These are phyloP conservation scores for Excalfactoria chinensis DNA, from an alignment of 2,113 vertebrate species.

Conservation along the genomic window DNA sequence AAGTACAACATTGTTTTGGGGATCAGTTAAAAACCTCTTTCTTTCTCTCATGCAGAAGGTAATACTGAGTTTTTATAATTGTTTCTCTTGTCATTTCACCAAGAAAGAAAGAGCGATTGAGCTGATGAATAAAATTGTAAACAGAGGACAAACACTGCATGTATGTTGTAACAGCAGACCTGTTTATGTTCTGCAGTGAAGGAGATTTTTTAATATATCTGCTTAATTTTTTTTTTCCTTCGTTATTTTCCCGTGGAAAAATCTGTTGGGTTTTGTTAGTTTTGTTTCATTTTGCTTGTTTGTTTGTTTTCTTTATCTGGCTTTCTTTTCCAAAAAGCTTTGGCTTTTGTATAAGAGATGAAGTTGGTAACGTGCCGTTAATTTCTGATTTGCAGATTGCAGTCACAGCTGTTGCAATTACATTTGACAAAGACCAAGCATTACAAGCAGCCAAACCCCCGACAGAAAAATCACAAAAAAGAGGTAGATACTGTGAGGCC, in stretches of 20 bases:
- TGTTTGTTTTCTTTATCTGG: background rate
- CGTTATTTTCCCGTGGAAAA: background rate
- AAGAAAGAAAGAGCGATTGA: background rate
- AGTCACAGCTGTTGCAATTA: slow-evolving; percentile 97
- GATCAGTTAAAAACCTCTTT: background rate
- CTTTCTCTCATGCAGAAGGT: background rate
- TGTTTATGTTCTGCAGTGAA: background rate
- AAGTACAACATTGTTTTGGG: background rate
- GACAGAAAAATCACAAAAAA: slow-evolving; percentile 83
- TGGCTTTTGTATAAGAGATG: background rate
- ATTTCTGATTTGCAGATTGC: slow-evolving; percentile 84
- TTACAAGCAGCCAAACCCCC: slow-evolving; percentile 81
- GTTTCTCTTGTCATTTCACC: background rate
- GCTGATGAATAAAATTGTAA: background rate
- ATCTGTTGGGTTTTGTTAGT: background rate
- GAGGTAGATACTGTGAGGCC: slow-evolving; percentile 79
- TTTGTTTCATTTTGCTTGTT: background rate
- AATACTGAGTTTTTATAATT: background rate
- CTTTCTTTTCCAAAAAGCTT: background rate
- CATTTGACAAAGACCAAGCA: slow-evolving; percentile 91
- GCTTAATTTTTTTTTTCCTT: background rate
- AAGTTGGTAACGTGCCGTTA: background rate
- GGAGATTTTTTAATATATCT: background rate
- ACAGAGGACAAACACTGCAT: background rate
- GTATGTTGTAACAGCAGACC: background rate